phyloP scores from a whole-genome alignment of 2,113 vertebrate genomes.

The Cariama cristata region DNA sequence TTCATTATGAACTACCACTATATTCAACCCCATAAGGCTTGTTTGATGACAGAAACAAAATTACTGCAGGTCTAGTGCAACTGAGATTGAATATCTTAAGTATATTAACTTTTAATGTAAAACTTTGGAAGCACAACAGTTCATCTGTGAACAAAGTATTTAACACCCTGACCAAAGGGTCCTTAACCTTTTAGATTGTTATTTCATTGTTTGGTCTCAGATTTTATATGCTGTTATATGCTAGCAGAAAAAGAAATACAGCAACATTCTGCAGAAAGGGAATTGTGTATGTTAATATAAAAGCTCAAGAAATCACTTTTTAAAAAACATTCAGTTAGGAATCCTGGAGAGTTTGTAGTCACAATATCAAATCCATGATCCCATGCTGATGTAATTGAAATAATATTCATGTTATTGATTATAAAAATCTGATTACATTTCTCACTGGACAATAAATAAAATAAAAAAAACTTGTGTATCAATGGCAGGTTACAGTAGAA shows the following conservation, averaged over 20 bases:
- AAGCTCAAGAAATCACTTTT: not conserved
- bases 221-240: not conserved
- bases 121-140: slow-evolving; percentile 35
- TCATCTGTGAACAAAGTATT: not conserved
- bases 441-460: not conserved
- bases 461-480: not conserved
- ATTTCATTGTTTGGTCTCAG: not conserved
- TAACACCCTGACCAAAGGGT: not conserved
- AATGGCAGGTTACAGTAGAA: not conserved
- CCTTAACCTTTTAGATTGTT: not conserved
- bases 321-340: not conserved
- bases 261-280: not conserved
- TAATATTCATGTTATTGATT: not conserved
- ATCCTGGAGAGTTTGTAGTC: not conserved
- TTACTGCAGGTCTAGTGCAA: slow-evolving; percentile 19
- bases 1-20: slow-evolving; percentile 55
- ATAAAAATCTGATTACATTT: not conserved
- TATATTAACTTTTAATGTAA: slow-evolving; percentile 41
- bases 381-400: not conserved
- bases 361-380: not conserved
- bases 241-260: not conserved
- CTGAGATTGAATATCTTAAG: slow-evolving; percentile 55
- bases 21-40: slow-evolving; percentile 39
- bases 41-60: slow-evolving; percentile 61
- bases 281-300: not conserved